Evolutionary conservation across 2,797 vertebrate genomes (phyloP).

Genomic region (Lagocephalus sceleratus): DNA sequence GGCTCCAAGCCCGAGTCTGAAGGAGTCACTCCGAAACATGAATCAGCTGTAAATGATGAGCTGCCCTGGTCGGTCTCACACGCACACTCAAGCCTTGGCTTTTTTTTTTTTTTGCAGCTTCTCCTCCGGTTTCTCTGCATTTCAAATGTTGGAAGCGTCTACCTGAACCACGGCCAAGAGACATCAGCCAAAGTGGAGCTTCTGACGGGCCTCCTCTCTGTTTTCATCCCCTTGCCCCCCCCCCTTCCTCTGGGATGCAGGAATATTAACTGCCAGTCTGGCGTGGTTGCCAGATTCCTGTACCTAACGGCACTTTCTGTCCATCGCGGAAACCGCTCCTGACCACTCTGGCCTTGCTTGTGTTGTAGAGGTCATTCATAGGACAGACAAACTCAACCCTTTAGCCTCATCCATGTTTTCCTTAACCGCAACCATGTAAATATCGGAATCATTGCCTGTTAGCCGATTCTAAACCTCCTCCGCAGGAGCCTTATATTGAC

Average conservation of each 20-base stretch:
- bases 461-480: too few species aligned
- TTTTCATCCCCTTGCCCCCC: constrained; percentile 53
- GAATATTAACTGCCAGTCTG: constrained; percentile 46
- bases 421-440: background rate
- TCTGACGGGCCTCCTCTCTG: constrained; percentile 32
- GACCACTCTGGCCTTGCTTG: constrained; percentile 15
- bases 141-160: constrained; percentile 23
- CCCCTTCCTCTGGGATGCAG: constrained; percentile 18
- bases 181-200: constrained; percentile 39
- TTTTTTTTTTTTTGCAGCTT: too few species aligned
- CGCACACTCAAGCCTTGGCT: too few species aligned
- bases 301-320: constrained; percentile 29
- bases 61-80: too few species aligned
- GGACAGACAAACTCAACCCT: constrained; percentile 15
- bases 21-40: too few species aligned
- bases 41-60: too few species aligned
- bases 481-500: too few species aligned
- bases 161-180: constrained; percentile 54
- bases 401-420: background rate
- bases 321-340: constrained; percentile 32
- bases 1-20: too few species aligned
- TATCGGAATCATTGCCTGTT: background rate
- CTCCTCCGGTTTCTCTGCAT: too few species aligned
- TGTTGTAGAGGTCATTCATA: constrained; percentile 5
- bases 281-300: constrained; percentile 36